phyloP scores from a whole-genome alignment of 2,888 invertebrate genomes.

The Anthrax anthrax region DNA sequence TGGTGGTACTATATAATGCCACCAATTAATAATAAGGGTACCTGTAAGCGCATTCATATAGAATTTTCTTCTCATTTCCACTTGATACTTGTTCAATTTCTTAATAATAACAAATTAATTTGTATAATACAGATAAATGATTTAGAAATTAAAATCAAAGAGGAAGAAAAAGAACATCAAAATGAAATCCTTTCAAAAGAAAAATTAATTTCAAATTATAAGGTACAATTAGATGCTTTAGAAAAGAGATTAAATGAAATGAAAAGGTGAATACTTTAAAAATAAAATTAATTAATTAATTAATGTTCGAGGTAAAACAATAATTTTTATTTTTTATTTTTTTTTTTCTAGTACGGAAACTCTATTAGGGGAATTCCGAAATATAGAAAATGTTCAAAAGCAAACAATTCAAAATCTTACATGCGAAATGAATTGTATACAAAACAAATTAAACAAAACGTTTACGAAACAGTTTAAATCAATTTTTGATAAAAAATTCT shows the following conservation, averaged over 20 bases:
- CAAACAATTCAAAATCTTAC: slow-evolving; percentile 1
- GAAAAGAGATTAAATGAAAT: slow-evolving; percentile 7
- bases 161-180: slow-evolving; percentile 1
- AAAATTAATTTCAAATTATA: slow-evolving; percentile 7
- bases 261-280: slow-evolving; percentile 3
- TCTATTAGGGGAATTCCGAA: slow-evolving; percentile 1
- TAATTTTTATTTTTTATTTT: not conserved
- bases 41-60: too few relatives aligned
- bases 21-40: too few relatives aligned
- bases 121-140: not conserved
- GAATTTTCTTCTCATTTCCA: too few relatives aligned
- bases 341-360: slow-evolving; percentile 1
- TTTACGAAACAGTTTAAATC: too few relatives aligned
- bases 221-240: slow-evolving; percentile 6
- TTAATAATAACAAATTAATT: too few relatives aligned
- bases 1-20: too few relatives aligned
- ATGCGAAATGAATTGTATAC: too few relatives aligned
- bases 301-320: not conserved
- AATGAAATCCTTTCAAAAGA: slow-evolving; percentile 14
- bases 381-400: not conserved
- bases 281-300: not conserved
- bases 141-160: not conserved
- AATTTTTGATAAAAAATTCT: too few relatives aligned
- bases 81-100: too few relatives aligned
- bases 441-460: too few relatives aligned